Base-by-base conservation (phyloP, 92 coral and sea anemone species). In the Hydrozoanthus gracilis region DNA sequence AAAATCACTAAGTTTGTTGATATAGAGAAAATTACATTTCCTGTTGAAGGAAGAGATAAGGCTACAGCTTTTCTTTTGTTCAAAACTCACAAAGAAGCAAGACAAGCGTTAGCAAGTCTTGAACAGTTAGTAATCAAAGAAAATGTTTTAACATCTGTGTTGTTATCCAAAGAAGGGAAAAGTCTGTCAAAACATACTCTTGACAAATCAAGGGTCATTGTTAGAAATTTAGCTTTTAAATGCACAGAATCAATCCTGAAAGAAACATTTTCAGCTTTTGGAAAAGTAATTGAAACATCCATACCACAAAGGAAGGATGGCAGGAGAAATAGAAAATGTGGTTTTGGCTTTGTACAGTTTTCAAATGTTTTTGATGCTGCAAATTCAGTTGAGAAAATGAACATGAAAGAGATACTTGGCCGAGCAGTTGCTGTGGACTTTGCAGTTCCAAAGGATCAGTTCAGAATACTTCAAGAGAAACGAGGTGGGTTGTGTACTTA, bases 261-360 rank as follows among this genome's bases (percentile, higher is more conserved):
- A 82, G 90, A 93, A 56, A 84, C 91, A 13, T 97, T 97, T 88
- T 86, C 94, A 3, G 74, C 86, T 60, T 97, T 88, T 89, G 98
- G 98, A 15, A 89, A 95, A 76, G 76, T 93, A 20, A 70, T 86
- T 2, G 98, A 90, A 18, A 87, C 94, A 49, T 87, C 87, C 39
- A 74, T 97, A 49, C 99, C 99, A 7, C 87, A 77, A 47, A 88
- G 91, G 83, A 82, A 70, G 66, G 94, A 58, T 47, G 93, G 95
- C 10, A 95, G 92, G 61, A 91, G 91, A 52, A 95, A 89, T 50
- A 89, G 82, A 69, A 87, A 92, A 49, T 79, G 86, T 46, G 99
- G 99, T 5, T 97, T 97, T 92, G 99, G 92, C 5, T 97, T 97
- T 91, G 99, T 97, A 60, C 99, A 97, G 94, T 97, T 93, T 68